Evolutionary conservation across 2,888 invertebrate species (phyloP), one percentile per base, ranked within the genome.

Genomic region (Alloscopus bannaensis): DNA sequence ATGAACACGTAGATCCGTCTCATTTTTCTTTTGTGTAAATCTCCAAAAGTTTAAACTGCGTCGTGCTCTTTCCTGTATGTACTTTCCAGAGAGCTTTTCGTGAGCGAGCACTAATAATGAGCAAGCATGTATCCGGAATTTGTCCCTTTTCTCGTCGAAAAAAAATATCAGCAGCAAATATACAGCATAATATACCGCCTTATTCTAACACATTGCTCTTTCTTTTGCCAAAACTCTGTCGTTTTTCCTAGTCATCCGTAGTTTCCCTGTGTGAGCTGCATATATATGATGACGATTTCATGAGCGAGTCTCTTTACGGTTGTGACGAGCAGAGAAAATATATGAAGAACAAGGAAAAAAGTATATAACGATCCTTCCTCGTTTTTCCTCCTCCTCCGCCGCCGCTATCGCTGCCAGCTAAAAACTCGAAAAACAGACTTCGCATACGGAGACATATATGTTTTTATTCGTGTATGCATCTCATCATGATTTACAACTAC

Each of bases 401-500:
- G n/a, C n/a, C n/a, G n/a, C 28, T 52, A n/a, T 65, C 26, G 65
- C 45, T 65, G 66, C 52, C 52, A 68, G 28, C 66, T 57, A 69
- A 47, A n/a, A n/a, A n/a, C 45, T 20, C 18, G 57, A 31, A n/a
- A n/a, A n/a, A n/a, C n/a, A n/a, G n/a, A n/a, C n/a, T n/a, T n/a
- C n/a, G n/a, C n/a, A n/a, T n/a, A n/a, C n/a, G n/a, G n/a, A n/a
- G n/a, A n/a, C n/a, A n/a, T n/a, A n/a, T n/a, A n/a, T n/a, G n/a
- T n/a, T 16, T 31, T 26, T 36, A 45, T 45, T 64, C 28, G 18
- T 29, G n/a, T 47, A 66, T 66, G 59, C 60, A 52, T 72, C 65
- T 55, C 73, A 29, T 73, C 57, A 57, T 73, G 73, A 73, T 73
- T 73, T 73, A 73, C 65, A 31, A 65, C 73, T 65, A 29, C 64